Percentiles rank a stretch among this genome's conserved stretches.
phyloP scores from a whole-genome alignment of 2,888 invertebrate genomes.

The Seira ritae region DNA sequence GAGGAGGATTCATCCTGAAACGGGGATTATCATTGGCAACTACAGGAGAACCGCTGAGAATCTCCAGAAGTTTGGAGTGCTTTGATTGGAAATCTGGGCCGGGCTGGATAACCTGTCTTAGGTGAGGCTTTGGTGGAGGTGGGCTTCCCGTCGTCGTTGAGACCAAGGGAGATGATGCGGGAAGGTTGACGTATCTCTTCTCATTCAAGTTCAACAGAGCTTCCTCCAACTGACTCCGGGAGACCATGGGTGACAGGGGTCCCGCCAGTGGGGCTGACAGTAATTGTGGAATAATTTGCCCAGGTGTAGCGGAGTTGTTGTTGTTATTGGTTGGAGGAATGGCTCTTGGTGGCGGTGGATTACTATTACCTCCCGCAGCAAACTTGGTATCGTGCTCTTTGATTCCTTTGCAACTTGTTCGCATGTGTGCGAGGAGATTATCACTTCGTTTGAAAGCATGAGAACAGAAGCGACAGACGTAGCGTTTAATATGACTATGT shows the following conservation, averaged over 20 bases:
- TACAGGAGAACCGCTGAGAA: conserved; percentile 55
- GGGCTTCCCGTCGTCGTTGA: conserved; percentile 60
- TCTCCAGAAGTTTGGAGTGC: conserved; percentile 55
- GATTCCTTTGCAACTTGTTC: conserved; percentile 55
- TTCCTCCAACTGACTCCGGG: conserved; percentile 56
- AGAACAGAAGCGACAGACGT: conserved; percentile 56
- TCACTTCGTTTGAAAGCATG: conserved; percentile 65
- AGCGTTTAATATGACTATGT: conserved; percentile 58
- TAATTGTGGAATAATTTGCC: conserved; percentile 43
- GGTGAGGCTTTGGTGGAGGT: neutral
- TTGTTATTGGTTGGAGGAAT: neutral
- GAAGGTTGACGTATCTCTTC: neutral
- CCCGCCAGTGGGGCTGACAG: conserved; percentile 44
- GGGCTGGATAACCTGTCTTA: conserved; percentile 23
- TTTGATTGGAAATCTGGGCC: conserved; percentile 41
- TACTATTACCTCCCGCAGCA: conserved; percentile 7
- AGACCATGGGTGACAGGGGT: conserved; percentile 23
- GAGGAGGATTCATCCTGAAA: neutral
- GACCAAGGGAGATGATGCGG: conserved; percentile 36
- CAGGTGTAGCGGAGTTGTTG: neutral
- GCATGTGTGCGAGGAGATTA: conserved; percentile 58
- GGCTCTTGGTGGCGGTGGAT: neutral
- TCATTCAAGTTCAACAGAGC: conserved; percentile 47
- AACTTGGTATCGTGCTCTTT: conserved; percentile 55
- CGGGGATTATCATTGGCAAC: conserved; percentile 23